phyloP scores from a whole-genome alignment of 2,888 invertebrate genomes.

The Lasioglossum lativentre region DNA sequence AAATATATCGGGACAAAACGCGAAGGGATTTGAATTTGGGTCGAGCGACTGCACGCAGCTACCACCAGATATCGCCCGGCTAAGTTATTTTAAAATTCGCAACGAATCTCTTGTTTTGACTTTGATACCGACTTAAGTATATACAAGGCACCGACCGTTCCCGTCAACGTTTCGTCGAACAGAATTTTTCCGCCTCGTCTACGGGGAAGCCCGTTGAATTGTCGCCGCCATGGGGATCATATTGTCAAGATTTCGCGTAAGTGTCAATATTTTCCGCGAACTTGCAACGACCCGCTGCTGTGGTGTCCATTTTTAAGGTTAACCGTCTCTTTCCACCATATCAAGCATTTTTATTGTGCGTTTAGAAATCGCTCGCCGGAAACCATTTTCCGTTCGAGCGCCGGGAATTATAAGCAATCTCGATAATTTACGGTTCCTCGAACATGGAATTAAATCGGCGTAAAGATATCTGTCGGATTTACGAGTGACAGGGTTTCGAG shows the following conservation, averaged over 20 bases:
- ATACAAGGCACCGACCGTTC: background rate
- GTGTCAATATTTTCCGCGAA: conserved; percentile 41
- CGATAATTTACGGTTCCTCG: conserved; percentile 31
- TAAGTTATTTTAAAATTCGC: conserved; percentile 63
- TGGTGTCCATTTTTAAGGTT: conserved; percentile 51
- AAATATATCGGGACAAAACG: conserved; percentile 70
- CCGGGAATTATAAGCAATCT: background rate
- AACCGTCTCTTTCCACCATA: conserved; percentile 30
- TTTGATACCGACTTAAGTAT: conserved; percentile 47
- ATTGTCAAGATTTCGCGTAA: conserved; percentile 80
- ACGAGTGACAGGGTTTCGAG: conserved; percentile 51
- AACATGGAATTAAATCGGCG: background rate
- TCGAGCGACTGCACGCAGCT: conserved; percentile 52
- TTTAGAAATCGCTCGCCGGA: background rate
- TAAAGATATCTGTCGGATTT: conserved; percentile 15
- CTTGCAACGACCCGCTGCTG: background rate
- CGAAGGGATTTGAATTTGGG: conserved; percentile 77
- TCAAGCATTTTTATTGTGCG: conserved; percentile 15
- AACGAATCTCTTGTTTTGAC: conserved; percentile 49
- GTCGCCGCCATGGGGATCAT: conserved; percentile 78
- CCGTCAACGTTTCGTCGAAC: background rate
- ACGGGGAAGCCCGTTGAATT: background rate
- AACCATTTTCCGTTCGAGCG: background rate
- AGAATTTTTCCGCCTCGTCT: background rate
- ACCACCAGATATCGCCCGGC: conserved; percentile 53